Evolutionary conservation across 23 tunicate species (phyloP), one percentile per base, ranked within the genome.

Genomic region (Diplosoma virens): DNA sequence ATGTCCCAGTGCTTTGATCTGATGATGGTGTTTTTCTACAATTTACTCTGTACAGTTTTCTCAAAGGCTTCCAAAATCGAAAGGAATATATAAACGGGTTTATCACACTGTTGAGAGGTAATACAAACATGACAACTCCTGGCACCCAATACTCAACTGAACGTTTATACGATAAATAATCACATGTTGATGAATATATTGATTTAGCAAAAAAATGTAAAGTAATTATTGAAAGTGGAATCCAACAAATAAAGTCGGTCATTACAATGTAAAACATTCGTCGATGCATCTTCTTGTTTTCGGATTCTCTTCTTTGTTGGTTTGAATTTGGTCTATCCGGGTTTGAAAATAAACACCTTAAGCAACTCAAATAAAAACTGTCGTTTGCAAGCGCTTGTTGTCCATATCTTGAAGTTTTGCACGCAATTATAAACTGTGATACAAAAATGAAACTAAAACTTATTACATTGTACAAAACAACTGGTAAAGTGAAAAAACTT

Each of bases 191-290:
- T 35, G 74, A 3, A 29, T 3, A 35, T 3, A 18, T 17, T 9
- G 74, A 67, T 11, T 23, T 35, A 6, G 24, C 52, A 25, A 18
- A 67, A 36, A 35, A 67, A 35, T 67, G 9, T 5, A 72, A 25
- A 22, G 78, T 16, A 3, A 72, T 3, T 5, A 50, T 7, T 3
- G 78, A 47, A 1, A 72, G 16, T 1, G 78, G 78, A 20, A 72
- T 72, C 78, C 78, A 72, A 27, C 78, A 72, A 24, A 34, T 28
- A 72, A 72, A 72, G 27, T 72, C 78, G 3, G 78, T 72, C 32
- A 72, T 9, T 22, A 72, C 78, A 72, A 72, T 72, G 23, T 47
- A 48, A 29, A 72, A 72, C 78, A 72, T 47, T 47, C 78, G 60
- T 16, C 78, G 60, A 29, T 72, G 78, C 78, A 72, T 72, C 29